Percentiles rank a stretch among this genome's conserved stretches.
phyloP scores from a whole-genome alignment of 2,113 vertebrate genomes.

The Oriolus oriolus region DNA sequence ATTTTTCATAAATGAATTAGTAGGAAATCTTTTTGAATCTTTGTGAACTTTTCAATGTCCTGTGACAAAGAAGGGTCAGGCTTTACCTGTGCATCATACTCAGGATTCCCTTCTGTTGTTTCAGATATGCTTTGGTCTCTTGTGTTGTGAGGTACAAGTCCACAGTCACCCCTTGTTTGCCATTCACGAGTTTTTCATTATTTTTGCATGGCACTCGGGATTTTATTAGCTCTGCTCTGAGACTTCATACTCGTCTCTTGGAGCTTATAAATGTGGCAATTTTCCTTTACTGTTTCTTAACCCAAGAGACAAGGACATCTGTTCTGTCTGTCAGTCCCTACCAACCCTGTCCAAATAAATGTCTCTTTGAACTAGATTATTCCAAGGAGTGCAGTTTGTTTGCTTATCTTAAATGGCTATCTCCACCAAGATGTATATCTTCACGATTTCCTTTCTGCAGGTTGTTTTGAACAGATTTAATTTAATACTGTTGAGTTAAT shows the following conservation, averaged over 20 bases:
- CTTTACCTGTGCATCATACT: neutral
- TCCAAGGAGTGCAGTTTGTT: neutral
- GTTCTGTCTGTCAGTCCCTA: neutral
- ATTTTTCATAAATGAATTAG: neutral
- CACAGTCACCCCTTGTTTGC: neutral
- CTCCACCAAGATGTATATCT: neutral
- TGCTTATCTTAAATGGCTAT: neutral
- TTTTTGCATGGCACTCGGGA: neutral
- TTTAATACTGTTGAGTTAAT: neutral
- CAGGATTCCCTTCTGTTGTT: neutral
- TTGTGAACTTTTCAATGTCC: neutral
- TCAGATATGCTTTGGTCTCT: neutral
- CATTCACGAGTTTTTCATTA: neutral
- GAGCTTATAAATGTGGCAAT: neutral
- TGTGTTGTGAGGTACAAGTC: neutral
- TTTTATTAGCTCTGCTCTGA: neutral
- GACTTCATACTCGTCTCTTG: neutral
- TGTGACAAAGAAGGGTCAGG: neutral
- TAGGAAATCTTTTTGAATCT: neutral
- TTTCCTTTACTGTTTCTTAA: neutral
- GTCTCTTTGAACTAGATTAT: neutral
- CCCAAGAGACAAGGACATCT: neutral
- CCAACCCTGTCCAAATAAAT: neutral
- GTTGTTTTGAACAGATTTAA: neutral
- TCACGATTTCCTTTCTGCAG: neutral